Conservation (phyloP, 2,797 vertebrate species). For the Crocodylus rhombifer region DNA sequence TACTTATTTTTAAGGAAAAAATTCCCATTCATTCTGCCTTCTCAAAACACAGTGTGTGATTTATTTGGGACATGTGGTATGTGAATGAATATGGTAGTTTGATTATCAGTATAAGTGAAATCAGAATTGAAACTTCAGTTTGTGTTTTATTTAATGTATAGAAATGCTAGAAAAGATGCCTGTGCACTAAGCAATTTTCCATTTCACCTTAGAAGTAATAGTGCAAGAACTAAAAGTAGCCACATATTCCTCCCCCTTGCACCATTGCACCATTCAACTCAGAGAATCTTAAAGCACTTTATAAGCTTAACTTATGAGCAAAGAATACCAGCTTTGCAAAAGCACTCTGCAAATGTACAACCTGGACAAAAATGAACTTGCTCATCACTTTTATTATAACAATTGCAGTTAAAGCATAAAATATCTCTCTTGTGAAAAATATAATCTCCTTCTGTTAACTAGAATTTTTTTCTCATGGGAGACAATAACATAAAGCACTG, state of each 20-base stretch:
- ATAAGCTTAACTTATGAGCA: not conserved
- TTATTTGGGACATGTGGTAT: too few species aligned
- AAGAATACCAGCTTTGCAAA: not conserved
- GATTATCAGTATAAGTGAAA: not conserved
- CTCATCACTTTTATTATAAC: not conserved
- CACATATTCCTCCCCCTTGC: not conserved
- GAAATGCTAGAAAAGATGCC: not conserved
- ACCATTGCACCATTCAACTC: fast-evolving
- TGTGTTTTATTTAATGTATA: not conserved
- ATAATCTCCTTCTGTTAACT: not conserved
- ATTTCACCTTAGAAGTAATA: not conserved
- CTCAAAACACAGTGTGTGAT: too few species aligned
- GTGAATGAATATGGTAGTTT: too few species aligned
- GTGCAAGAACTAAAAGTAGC: not conserved
- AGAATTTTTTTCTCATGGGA: not conserved
- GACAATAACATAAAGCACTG: not conserved
- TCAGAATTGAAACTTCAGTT: not conserved
- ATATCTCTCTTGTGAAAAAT: not conserved
- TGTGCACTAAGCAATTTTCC: not conserved
- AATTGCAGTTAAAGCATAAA: not conserved
- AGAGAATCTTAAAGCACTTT: not conserved
- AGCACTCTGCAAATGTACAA: not conserved
- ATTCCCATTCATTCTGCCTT: too few species aligned
- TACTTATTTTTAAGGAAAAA: too few species aligned
- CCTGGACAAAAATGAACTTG: not conserved